phyloP scores from a whole-genome alignment of 2,888 invertebrate genomes.

The Ormyrus nitidulus region DNA sequence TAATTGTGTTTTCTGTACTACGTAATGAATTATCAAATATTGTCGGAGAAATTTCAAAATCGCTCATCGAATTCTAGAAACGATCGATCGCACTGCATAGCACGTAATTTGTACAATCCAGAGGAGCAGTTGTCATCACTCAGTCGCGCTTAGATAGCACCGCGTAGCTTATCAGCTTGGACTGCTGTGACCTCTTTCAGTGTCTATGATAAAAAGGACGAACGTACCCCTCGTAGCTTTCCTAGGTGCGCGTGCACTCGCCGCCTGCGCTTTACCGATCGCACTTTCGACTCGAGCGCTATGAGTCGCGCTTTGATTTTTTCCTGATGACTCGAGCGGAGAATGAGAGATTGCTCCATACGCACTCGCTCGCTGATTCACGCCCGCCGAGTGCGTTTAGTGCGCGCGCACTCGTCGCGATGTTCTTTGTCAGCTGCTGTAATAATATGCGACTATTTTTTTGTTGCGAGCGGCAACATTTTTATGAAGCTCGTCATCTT shows the following conservation, averaged over 20 bases:
- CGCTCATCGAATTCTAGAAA: background rate
- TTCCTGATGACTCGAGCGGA: no score
- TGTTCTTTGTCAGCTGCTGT: constrained; percentile 1
- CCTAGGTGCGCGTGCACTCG: constrained; percentile 38
- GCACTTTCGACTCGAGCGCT: background rate
- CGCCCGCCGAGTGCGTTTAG: background rate
- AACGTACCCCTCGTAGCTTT: background rate
- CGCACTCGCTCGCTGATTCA: background rate
- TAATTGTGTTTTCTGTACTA: no score
- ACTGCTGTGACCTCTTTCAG: constrained; percentile 28
- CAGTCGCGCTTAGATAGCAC: constrained; percentile 21
- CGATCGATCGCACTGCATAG: constrained; percentile 10
- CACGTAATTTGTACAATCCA: constrained; percentile 2
- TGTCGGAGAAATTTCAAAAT: background rate
- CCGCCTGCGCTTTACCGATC: background rate
- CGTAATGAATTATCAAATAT: background rate
- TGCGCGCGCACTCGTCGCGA: constrained; percentile 11
- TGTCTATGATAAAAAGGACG: constrained; percentile 13
- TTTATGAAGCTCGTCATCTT: background rate
- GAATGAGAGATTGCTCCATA: no score
- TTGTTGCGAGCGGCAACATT: background rate
- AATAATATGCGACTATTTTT: background rate
- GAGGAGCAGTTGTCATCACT: constrained; percentile 7
- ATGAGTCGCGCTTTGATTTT: no score
- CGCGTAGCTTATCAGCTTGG: background rate